Base-by-base conservation (phyloP, 2,888 invertebrate species). In the Apeira syringaria region DNA sequence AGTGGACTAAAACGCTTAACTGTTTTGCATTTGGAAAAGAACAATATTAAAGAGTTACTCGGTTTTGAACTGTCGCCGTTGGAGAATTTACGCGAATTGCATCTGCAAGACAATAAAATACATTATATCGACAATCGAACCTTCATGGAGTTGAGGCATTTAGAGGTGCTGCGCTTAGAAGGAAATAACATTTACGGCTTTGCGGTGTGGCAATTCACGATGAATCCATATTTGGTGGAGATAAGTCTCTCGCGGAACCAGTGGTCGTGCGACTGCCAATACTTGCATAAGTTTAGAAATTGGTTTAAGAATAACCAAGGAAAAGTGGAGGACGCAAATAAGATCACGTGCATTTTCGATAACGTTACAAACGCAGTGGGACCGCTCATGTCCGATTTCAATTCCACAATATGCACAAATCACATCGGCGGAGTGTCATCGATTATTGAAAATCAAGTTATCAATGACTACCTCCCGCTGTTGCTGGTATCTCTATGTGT, bases 231-330 rank as follows among this genome's bases (percentile, higher is more conserved):
- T 84, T 92, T 97, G 68, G 94, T 95, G n/a, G 95, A 95, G 80
- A 94, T 98, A 63, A 94, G 94, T 38, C 90, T 98, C 53, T 92
- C 94, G 42, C 94, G 94, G 62, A 98, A 98, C 78, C 94, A 95
- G 33, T 98, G 97, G 97, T 95, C 95, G 53, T 98, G 98, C 82
- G 96, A 97, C 74, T 98, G 98, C 84, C 92, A 93, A 61, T 97
- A 95, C 79, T 84, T 97, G 64, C 93, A 94, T 60, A 93, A 94
- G 72, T 95, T 95, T 71, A 93, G 95, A 64, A 92, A 92, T 59
- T 97, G 96, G 94, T 92, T 97, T 69, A 93, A 93, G 62, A 92
- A 93, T 48, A 95, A 95, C 77, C 91, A 93, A 30, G 95, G 94
- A 46, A 96, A 96, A 91, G 94, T 97, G 35, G 91, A 93, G 57